A percentile compares a stretch with the other conserved stretches of the same genome.
Evolutionary conservation across 2,113 vertebrate genomes (phyloP).

Genomic region (Menidia beryllina): DNA sequence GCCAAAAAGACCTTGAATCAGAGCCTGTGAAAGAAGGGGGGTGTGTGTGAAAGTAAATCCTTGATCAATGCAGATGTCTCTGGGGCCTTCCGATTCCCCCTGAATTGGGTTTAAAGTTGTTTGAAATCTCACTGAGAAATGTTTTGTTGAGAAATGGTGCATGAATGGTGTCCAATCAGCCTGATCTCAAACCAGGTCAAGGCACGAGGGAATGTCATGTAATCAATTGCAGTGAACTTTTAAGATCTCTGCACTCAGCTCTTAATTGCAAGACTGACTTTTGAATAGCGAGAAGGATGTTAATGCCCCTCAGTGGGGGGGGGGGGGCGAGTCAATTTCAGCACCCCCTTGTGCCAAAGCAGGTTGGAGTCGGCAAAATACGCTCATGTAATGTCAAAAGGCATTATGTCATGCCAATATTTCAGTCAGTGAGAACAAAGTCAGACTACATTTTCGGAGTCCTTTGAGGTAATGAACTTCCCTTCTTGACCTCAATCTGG

Average conservation of each 20-base stretch:
- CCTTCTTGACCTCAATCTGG: neutral
- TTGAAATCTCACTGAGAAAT: constrained; percentile 75
- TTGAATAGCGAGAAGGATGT: constrained; percentile 54
- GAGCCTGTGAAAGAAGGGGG: constrained; percentile 71
- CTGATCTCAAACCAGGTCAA: constrained; percentile 61
- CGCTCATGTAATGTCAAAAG: neutral
- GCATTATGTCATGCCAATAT: neutral
- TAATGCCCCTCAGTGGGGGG: constrained; percentile 15
- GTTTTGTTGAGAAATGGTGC: constrained; percentile 65
- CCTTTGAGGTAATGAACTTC: neutral
- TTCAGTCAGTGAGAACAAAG: neutral
- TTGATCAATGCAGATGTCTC: constrained; percentile 80
- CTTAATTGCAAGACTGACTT: constrained; percentile 70
- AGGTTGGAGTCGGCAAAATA: neutral
- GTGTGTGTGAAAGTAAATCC: constrained; percentile 80
- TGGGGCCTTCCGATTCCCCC: constrained; percentile 62
- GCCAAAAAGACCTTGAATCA: constrained; percentile 82
- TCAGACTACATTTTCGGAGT: neutral
- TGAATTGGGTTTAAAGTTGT: constrained; percentile 70
- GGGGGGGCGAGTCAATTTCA: constrained; percentile 8
- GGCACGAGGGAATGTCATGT: constrained; percentile 51
- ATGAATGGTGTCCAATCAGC: constrained; percentile 64
- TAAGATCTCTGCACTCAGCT: constrained; percentile 58
- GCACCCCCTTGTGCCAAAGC: constrained; percentile 4
- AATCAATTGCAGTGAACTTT: constrained; percentile 74